phyloP scores from a whole-genome alignment of 2,797 vertebrate genomes.

The Loriculus beryllinus region DNA sequence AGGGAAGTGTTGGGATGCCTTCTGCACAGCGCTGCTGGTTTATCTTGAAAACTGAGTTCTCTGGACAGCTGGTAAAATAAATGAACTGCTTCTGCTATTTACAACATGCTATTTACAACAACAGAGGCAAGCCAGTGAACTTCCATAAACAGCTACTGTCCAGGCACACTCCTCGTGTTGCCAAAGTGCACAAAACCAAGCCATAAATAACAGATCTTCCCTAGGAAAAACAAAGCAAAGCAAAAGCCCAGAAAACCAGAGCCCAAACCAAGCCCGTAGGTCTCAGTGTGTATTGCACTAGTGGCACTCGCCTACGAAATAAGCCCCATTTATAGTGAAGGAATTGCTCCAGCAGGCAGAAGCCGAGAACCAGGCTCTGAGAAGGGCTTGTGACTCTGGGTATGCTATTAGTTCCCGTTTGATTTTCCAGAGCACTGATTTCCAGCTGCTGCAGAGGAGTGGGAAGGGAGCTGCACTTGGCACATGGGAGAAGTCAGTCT shows the following conservation, averaged over 20 bases:
- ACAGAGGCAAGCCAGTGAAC: constrained; percentile 5
- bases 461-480: not conserved
- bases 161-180: not conserved
- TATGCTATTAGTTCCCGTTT: not conserved
- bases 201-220: not conserved
- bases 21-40: not conserved
- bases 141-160: constrained; percentile 13
- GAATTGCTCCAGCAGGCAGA: not conserved
- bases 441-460: not conserved
- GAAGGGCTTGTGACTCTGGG: not conserved
- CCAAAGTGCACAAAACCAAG: not conserved
- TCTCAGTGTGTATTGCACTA: not conserved
- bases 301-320: not conserved
- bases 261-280: not conserved
- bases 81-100: constrained; percentile 36
- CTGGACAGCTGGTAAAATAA: constrained; percentile 4
- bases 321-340: not conserved
- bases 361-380: not conserved
- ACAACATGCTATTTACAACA: not conserved
- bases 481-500: not conserved
- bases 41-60: constrained; percentile 2
- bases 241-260: not conserved
- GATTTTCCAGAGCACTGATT: not conserved
- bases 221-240: too few species aligned
- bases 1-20: not conserved